Evolutionary conservation across 2,797 vertebrate genomes (phyloP).

Genomic region (Selene dorsalis): DNA sequence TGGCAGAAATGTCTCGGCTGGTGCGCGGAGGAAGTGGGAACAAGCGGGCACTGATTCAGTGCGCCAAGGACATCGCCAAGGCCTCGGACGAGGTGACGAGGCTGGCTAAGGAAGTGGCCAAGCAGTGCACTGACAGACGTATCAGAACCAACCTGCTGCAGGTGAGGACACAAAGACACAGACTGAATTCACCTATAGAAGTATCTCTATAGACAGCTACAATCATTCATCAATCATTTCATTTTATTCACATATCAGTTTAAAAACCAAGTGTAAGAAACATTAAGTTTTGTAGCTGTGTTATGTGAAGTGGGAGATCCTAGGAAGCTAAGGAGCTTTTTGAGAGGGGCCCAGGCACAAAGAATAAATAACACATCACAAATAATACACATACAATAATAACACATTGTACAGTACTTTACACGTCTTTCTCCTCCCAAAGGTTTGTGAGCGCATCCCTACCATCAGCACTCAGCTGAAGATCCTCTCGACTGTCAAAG

Average conservation of each 20-base stretch:
- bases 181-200: too few species aligned
- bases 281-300: too few species aligned
- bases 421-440: constrained; percentile 7
- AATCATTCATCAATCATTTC: too few species aligned
- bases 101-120: constrained; percentile 97
- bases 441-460: constrained; percentile 99
- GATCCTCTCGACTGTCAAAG: constrained; percentile 99
- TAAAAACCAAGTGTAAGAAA: too few species aligned
- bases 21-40: constrained; percentile 96
- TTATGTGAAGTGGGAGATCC: too few species aligned
- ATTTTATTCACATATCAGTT: too few species aligned
- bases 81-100: constrained; percentile 97
- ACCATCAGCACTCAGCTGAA: constrained; percentile 99
- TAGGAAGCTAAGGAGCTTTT: too few species aligned
- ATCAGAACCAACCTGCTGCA: constrained; percentile 98
- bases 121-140: constrained; percentile 98
- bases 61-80: constrained; percentile 99
- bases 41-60: constrained; percentile 97
- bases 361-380: too few species aligned
- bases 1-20: constrained; percentile 99
- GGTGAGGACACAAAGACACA: constrained; percentile 78
- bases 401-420: too few species aligned
- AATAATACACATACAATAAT: too few species aligned
- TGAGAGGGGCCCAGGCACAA: too few species aligned
- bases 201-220: too few species aligned